Percentiles rank a stretch among this genome's conserved stretches.
Evolutionary conservation across 2,113 vertebrate species (phyloP).

Genomic region (Setophaga kirtlandii): DNA sequence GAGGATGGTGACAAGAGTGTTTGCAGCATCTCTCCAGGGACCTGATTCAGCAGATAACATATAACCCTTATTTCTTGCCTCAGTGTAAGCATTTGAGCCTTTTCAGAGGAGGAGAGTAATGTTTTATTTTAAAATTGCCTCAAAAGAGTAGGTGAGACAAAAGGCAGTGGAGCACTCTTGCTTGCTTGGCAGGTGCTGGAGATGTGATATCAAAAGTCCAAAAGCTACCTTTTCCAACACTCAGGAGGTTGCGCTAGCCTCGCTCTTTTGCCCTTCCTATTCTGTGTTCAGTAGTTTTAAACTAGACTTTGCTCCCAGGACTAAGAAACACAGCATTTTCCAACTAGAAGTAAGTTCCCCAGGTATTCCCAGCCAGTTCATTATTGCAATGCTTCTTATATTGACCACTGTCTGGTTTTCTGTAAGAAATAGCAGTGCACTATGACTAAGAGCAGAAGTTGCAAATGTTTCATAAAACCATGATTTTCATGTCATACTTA

Average conservation of each 20-base stretch:
- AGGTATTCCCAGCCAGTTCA: neutral
- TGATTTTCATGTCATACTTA: neutral
- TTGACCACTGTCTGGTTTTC: neutral
- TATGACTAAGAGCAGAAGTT: neutral
- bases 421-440: neutral
- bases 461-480: neutral
- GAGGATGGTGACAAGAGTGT: neutral
- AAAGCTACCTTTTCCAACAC: neutral
- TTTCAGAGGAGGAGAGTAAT: neutral
- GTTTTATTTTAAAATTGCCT: neutral
- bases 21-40: neutral
- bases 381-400: neutral
- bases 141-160: neutral
- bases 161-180: neutral
- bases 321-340: neutral
- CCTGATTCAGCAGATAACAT: neutral
- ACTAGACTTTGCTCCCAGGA: neutral
- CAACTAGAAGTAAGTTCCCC: neutral
- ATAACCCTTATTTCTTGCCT: neutral
- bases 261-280: neutral
- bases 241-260: neutral
- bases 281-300: neutral
- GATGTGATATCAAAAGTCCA: neutral
- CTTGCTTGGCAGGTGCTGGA: neutral
- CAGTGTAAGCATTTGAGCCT: neutral